Evolutionary conservation across 2,888 invertebrate genomes (phyloP).

Genomic region (Hofmannophila pseudospretella): DNA sequence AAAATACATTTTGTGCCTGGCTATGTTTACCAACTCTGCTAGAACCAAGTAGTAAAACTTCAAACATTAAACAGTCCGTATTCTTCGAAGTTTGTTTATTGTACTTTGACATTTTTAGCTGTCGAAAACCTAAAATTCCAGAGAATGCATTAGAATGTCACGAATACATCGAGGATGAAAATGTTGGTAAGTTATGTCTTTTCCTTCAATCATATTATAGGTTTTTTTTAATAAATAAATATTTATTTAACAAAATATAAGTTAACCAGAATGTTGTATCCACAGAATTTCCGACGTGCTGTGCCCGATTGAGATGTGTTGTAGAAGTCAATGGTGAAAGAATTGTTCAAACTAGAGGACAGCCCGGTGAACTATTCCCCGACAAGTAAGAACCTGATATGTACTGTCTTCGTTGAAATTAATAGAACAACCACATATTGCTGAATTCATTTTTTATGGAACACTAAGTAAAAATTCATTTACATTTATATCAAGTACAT

Average conservation of each 20-base stretch:
- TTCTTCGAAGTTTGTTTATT: background rate
- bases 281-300: slow-evolving; percentile 69
- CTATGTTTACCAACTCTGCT: no score
- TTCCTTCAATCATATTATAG: no score
- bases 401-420: no score
- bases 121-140: slow-evolving; percentile 70
- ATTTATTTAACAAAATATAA: background rate
- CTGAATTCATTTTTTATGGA: no score
- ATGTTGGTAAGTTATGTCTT: slow-evolving; percentile 69
- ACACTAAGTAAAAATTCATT: no score
- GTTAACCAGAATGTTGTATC: background rate
- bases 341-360: slow-evolving; percentile 67
- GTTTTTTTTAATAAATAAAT: background rate
- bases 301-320: slow-evolving; percentile 63
- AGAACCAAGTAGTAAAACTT: no score
- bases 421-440: no score
- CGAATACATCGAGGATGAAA: slow-evolving; percentile 72
- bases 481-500: no score
- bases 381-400: slow-evolving; percentile 73
- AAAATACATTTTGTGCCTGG: no score
- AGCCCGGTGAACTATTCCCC: slow-evolving; percentile 70
- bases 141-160: slow-evolving; percentile 72
- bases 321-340: slow-evolving; percentile 68
- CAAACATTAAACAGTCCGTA: no score
- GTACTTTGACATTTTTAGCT: slow-evolving; percentile 34